Base-by-base conservation (phyloP, 30 jellyfish, hydroid and myxozoan species). In the Turritopsis rubra region DNA sequence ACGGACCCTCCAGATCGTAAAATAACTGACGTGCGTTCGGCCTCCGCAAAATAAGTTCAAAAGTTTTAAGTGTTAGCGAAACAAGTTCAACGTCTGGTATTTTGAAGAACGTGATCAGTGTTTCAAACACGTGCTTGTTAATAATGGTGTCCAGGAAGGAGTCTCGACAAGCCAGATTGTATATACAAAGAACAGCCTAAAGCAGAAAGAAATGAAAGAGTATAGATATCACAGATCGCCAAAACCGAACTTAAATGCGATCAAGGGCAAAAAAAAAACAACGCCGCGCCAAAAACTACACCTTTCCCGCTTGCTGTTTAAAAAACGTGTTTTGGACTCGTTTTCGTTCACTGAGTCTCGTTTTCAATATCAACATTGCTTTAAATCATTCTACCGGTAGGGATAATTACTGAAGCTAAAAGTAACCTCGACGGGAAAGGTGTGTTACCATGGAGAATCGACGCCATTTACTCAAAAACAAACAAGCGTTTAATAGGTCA, bases 171-270 rank as follows among this genome's bases (percentile, higher is more conserved):
- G 41, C 72, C 52, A 82, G 19, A 21, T 82, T 68, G 66, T 85
- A 82, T 26, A 82, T 66, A 25, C 88, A 82, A 21, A 82, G 9
- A 17, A 87, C 87, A 29, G 88, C 88, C 88, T 82, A 28, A 25
- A 82, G 66, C 27, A 52, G 21, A 41, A 80, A 0, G 66, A 53
- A 0, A 80, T 21, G 29, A 1, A 52, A 1, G 18, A 0, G 73
- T 0, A 13, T 1, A 77, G 28, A 27, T 21, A n/a, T 22, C 75
- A 27, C 54, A 19, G 17, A 68, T 7, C 30, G 16, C 77, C 9
- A 0, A 68, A 41, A 68, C 77, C 28, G 0, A 60, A 60, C 19
- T 23, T 0, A 60, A 60, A 60, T 18, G 73, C 73, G 19, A 60
- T 60, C 19, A 23, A n/a, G n/a, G n/a, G n/a, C n/a, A n/a, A n/a